Conservation (phyloP, 2,888 invertebrate species). For the Calephelis perditalis region DNA sequence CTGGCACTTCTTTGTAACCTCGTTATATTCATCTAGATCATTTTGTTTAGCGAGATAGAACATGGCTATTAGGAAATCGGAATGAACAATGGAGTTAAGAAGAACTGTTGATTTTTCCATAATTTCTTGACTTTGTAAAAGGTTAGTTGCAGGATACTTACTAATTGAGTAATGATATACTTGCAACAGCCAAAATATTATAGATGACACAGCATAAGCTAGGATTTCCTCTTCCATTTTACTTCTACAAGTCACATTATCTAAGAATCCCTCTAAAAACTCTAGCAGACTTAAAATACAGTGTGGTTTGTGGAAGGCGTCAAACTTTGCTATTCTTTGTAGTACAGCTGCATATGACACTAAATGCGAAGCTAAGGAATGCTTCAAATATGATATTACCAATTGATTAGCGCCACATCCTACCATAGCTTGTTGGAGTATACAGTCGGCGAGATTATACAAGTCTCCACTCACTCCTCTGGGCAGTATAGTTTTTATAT, state of each 20-base stretch:
- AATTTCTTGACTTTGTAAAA: slow-evolving; percentile 78
- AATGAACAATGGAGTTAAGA: slow-evolving; percentile 82
- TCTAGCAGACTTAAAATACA: slow-evolving; percentile 92
- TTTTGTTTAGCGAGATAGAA: slow-evolving; percentile 90
- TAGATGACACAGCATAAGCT: slow-evolving; percentile 89
- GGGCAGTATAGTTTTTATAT: slow-evolving; percentile 94
- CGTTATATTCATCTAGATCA: slow-evolving; percentile 82
- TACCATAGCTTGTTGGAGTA: slow-evolving; percentile 94
- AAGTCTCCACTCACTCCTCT: slow-evolving; percentile 95
- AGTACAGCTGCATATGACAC: slow-evolving; percentile 95
- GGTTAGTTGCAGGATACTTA: slow-evolving; percentile 66
- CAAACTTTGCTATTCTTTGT: slow-evolving; percentile 92
- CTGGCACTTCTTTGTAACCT: slow-evolving; percentile 86
- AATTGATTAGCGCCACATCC: slow-evolving; percentile 95
- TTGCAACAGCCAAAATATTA: slow-evolving; percentile 89
- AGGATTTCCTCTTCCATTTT: slow-evolving; percentile 93
- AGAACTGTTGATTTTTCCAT: slow-evolving; percentile 84
- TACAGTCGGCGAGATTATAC: slow-evolving; percentile 94
- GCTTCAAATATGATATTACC: slow-evolving; percentile 94
- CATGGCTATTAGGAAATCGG: slow-evolving; percentile 88
- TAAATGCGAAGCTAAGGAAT: slow-evolving; percentile 92
- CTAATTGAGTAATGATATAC: slow-evolving; percentile 79
- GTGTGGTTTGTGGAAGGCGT: slow-evolving; percentile 91
- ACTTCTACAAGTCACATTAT: slow-evolving; percentile 82
- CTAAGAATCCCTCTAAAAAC: slow-evolving; percentile 85